Percentiles rank a stretch among this genome's conserved stretches.
phyloP scores from a whole-genome alignment of 2,797 vertebrate species.

The Oreortyx pictus region DNA sequence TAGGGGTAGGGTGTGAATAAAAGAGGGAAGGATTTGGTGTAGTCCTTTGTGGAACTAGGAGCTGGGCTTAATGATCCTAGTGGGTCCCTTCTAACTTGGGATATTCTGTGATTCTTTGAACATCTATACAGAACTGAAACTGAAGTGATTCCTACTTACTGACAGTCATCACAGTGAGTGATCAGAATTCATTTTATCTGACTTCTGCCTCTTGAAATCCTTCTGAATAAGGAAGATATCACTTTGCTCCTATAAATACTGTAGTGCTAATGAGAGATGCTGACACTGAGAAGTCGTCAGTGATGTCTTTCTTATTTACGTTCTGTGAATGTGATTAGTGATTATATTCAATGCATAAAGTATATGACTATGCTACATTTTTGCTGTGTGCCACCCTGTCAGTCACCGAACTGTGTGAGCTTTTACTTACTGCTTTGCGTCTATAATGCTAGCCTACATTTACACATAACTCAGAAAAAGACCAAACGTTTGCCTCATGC shows the following conservation, averaged over 20 bases:
- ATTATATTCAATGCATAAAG: neutral
- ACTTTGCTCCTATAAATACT: neutral
- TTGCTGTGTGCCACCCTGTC: neutral
- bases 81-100: too few relatives aligned
- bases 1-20: too few relatives aligned
- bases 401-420: neutral
- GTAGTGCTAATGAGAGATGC: neutral
- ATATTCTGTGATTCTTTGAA: too few relatives aligned
- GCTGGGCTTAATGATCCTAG: too few relatives aligned
- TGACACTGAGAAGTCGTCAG: conserved; percentile 10
- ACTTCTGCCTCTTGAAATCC: neutral
- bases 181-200: conserved; percentile 46
- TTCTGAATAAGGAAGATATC: conserved; percentile 15
- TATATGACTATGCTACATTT: neutral
- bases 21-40: too few relatives aligned
- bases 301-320: neutral
- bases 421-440: neutral
- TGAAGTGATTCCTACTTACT: neutral
- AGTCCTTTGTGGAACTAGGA: too few relatives aligned
- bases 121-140: neutral
- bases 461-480: neutral
- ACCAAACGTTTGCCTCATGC: neutral
- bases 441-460: neutral
- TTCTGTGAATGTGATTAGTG: conserved; percentile 27
- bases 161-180: conserved; percentile 13